Percentiles rank a stretch among this genome's conserved stretches.
These are phyloP conservation scores for Theristicus caerulescens DNA, from an alignment of 2,113 vertebrate genomes.

Conservation along the genomic window DNA sequence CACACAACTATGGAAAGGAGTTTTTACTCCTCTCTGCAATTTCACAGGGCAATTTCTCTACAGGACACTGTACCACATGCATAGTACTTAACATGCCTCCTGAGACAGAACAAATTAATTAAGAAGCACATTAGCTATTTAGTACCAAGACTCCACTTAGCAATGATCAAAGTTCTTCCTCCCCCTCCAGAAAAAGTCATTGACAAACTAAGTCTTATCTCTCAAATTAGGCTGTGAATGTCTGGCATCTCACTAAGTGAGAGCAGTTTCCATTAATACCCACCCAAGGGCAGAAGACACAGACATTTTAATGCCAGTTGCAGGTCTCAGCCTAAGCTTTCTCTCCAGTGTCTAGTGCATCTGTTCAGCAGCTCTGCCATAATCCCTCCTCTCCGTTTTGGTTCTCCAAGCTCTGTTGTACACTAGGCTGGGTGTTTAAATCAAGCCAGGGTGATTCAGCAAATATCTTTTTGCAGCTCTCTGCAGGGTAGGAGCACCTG, in stretches of 20 bases:
- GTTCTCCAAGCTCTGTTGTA: not conserved
- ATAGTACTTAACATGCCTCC: not conserved
- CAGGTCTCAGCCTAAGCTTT: not conserved
- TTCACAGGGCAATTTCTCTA: not conserved
- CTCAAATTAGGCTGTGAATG: not conserved
- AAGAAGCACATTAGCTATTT: not conserved
- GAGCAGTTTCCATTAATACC: conserved; percentile 34
- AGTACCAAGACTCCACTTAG: not conserved
- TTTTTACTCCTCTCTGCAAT: not conserved
- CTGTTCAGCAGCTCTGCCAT: not conserved
- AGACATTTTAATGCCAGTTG: not conserved
- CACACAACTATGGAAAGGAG: not conserved
- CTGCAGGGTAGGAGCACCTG: conserved; percentile 18
- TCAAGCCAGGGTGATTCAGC: conserved; percentile 46
- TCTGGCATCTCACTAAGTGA: not conserved
- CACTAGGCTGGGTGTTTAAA: not conserved
- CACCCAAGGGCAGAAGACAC: conserved; percentile 22
- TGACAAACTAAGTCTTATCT: not conserved
- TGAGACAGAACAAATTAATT: not conserved
- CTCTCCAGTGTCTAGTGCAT: not conserved
- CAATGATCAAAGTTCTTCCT: conserved; percentile 18
- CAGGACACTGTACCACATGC: not conserved
- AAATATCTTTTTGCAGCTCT: not conserved
- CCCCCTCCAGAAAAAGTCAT: not conserved
- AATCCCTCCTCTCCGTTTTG: not conserved